phyloP scores from a whole-genome alignment of 2,113 vertebrate species.

The Aleadryas rufinucha region DNA sequence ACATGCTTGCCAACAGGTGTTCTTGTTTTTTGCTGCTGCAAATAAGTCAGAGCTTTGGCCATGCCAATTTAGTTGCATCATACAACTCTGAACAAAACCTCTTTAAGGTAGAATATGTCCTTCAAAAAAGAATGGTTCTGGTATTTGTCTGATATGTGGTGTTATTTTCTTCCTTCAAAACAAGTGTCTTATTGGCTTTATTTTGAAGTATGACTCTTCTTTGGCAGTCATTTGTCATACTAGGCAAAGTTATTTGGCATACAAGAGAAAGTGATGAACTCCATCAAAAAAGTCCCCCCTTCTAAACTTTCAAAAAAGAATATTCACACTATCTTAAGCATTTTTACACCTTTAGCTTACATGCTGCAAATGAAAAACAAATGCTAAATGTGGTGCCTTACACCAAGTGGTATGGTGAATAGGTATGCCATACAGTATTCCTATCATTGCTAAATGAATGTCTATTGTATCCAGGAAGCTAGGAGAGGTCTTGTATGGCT shows the following conservation, averaged over 20 bases:
- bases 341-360: not conserved
- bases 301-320: not conserved
- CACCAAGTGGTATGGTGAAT: not conserved
- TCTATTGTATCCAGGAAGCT: slow-evolving; percentile 56
- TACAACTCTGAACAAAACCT: not conserved
- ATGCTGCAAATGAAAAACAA: not conserved
- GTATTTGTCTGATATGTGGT: not conserved
- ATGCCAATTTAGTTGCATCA: not conserved
- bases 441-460: slow-evolving; percentile 16
- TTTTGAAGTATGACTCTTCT: not conserved
- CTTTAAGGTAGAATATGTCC: not conserved
- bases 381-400: slow-evolving; percentile 21
- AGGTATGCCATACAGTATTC: slow-evolving; percentile 42
- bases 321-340: not conserved
- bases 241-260: not conserved
- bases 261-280: not conserved
- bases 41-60: not conserved
- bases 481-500: slow-evolving; percentile 20
- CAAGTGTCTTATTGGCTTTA: not conserved
- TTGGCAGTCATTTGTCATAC: not conserved
- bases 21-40: not conserved
- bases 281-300: not conserved
- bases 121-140: not conserved
- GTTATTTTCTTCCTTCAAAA: not conserved
- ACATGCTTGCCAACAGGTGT: not conserved